These are phyloP conservation scores for Liposcelis brunnea DNA, from an alignment of 2,888 invertebrate species.

Conservation along the genomic window DNA sequence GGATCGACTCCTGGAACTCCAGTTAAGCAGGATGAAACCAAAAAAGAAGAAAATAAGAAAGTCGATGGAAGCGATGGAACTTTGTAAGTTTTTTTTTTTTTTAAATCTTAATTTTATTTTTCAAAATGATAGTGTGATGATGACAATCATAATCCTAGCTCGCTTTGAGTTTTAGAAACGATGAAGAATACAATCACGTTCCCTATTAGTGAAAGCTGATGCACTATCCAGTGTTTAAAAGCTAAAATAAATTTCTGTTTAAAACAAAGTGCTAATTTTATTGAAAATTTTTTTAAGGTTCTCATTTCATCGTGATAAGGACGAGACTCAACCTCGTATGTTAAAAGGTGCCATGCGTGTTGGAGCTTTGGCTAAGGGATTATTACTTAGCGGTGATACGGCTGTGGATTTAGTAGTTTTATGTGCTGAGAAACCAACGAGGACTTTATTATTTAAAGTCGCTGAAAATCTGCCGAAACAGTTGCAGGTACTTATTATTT, in stretches of 20 bases:
- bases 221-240: conserved; percentile 8
- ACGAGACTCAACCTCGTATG: conserved; percentile 41
- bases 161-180: conserved; percentile 5
- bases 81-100: conserved; percentile 33
- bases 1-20: conserved; percentile 20
- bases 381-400: conserved; percentile 76
- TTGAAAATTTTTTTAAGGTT: conserved; percentile 28
- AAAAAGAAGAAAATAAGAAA: conserved; percentile 39
- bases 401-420: conserved; percentile 84
- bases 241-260: conserved; percentile 15
- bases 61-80: conserved; percentile 68
- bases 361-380: conserved; percentile 75
- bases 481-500: conserved; percentile 33
- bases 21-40: conserved; percentile 19
- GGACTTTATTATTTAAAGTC: conserved; percentile 68
- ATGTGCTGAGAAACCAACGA: conserved; percentile 89
- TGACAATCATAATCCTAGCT: conserved; percentile 7
- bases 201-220: conserved; percentile 1
- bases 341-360: conserved; percentile 95
- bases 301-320: conserved; percentile 50
- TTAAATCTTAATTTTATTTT: conserved; percentile 1
- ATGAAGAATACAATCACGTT: conserved; percentile 12
- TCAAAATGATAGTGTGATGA: conserved; percentile 9
- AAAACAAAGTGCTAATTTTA: too few species aligned
- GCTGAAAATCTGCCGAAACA: conserved; percentile 69